Conservation (phyloP, 2,113 vertebrate genomes). For the Phoxinus phoxinus region DNA sequence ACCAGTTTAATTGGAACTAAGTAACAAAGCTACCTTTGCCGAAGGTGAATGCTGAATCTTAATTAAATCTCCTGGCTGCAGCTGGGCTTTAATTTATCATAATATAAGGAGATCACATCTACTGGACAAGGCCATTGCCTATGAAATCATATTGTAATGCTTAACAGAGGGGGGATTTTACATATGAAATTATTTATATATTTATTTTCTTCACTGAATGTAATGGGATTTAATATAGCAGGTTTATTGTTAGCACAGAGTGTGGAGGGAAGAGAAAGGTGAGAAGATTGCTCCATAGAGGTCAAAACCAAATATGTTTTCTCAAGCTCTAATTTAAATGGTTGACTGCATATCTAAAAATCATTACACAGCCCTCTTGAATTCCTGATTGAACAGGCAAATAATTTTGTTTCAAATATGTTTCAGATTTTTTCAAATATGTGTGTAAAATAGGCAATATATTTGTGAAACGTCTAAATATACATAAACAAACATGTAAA, state of each 20-base stretch:
- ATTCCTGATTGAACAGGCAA: not conserved
- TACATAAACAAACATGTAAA: no score
- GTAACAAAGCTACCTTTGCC: slow-evolving; percentile 66
- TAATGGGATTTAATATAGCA: slow-evolving; percentile 6
- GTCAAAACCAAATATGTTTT: slow-evolving; percentile 22
- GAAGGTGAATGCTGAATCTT: slow-evolving; percentile 74
- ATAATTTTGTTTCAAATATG: not conserved
- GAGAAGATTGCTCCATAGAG: not conserved
- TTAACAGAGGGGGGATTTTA: slow-evolving; percentile 5
- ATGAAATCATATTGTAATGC: slow-evolving; percentile 45
- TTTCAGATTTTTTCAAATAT: not conserved
- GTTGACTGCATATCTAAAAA: not conserved
- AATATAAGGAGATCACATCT: slow-evolving; percentile 63
- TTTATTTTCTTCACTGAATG: slow-evolving; percentile 26
- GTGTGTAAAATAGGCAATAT: not conserved
- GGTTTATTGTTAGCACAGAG: slow-evolving; percentile 20
- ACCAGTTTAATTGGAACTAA: slow-evolving; percentile 68
- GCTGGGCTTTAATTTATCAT: slow-evolving; percentile 73
- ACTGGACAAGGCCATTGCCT: slow-evolving; percentile 58
- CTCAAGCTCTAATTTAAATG: not conserved
- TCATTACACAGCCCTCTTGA: not conserved
- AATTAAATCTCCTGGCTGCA: slow-evolving; percentile 69
- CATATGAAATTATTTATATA: slow-evolving; percentile 43
- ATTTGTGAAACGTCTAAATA: no score
- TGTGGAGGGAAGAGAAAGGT: slow-evolving; percentile 7